A percentile compares a stretch with the other conserved stretches of the same genome.
Evolutionary conservation across 2,888 invertebrate genomes (phyloP).

Genomic region (Atethmia centrago): DNA sequence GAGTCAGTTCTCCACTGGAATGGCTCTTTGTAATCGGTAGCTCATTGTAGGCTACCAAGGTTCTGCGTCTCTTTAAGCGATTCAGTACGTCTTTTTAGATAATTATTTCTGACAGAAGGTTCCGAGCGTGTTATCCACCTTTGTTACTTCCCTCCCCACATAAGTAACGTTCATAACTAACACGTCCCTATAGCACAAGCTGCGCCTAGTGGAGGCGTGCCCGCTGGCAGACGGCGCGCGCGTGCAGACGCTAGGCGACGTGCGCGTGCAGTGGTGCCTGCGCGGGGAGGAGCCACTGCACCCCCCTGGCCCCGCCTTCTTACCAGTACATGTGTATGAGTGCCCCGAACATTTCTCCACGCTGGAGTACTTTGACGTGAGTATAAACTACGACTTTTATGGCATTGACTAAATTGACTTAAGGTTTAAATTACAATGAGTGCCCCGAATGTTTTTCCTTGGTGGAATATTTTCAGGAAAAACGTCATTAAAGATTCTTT

Average conservation of each 20-base stretch:
- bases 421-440: background rate
- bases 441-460: conserved; percentile 94
- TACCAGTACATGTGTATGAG: conserved; percentile 94
- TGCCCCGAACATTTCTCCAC: conserved; percentile 96
- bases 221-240: conserved; percentile 78
- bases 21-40: too few species aligned
- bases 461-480: conserved; percentile 93
- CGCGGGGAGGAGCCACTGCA: conserved; percentile 91
- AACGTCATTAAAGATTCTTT: background rate
- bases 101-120: conserved; percentile 45
- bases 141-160: background rate
- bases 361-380: conserved; percentile 95
- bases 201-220: conserved; percentile 92
- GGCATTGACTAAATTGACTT: too few species aligned
- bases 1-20: too few species aligned
- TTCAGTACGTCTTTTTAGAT: too few species aligned
- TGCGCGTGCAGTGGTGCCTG: conserved; percentile 91
- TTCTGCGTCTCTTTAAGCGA: too few species aligned
- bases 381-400: conserved; percentile 23
- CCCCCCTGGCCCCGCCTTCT: conserved; percentile 90
- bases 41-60: too few species aligned
- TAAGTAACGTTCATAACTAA: background rate
- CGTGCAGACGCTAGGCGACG: conserved; percentile 49
- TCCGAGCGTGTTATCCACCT: conserved; percentile 31
- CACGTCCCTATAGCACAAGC: conserved; percentile 90